A percentile compares a stretch with the other conserved stretches of the same genome.
These are phyloP conservation scores for Heterochromis multidens DNA, from an alignment of 2,113 vertebrate genomes.

Conservation along the genomic window DNA sequence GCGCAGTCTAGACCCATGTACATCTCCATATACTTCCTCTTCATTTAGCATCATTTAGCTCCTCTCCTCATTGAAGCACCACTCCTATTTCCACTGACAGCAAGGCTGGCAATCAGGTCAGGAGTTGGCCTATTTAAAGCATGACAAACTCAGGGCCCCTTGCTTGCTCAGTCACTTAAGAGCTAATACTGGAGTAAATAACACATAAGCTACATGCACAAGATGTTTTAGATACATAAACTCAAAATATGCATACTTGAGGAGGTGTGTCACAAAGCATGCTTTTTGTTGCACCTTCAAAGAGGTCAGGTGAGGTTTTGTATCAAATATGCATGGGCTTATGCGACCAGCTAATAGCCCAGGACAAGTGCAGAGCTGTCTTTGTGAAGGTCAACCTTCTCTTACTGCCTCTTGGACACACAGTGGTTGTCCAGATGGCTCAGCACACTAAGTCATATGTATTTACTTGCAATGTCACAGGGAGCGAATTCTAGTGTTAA, in stretches of 20 bases:
- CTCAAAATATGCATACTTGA: not conserved
- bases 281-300: not conserved
- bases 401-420: not conserved
- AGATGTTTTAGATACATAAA: not conserved
- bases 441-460: not conserved
- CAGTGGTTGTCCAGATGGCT: slow-evolving; percentile 13
- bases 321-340: slow-evolving; percentile 43
- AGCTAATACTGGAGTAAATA: slow-evolving; percentile 22
- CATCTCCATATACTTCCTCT: not conserved
- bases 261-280: not conserved
- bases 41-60: not conserved
- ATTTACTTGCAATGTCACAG: not conserved
- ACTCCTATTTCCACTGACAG: slow-evolving; percentile 53
- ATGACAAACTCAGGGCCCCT: slow-evolving; percentile 23
- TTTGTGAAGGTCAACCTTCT: slow-evolving; percentile 46
- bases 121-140: slow-evolving; percentile 67
- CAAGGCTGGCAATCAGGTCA: slow-evolving; percentile 69
- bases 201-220: not conserved
- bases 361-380: slow-evolving; percentile 9
- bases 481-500: not conserved
- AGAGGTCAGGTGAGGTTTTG: slow-evolving; percentile 17
- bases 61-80: slow-evolving; percentile 1
- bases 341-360: not conserved
- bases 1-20: not conserved
- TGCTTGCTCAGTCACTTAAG: slow-evolving; percentile 32